Evolutionary conservation across 2,113 vertebrate genomes (phyloP).

Genomic region (Myanophis thanlyinensis): DNA sequence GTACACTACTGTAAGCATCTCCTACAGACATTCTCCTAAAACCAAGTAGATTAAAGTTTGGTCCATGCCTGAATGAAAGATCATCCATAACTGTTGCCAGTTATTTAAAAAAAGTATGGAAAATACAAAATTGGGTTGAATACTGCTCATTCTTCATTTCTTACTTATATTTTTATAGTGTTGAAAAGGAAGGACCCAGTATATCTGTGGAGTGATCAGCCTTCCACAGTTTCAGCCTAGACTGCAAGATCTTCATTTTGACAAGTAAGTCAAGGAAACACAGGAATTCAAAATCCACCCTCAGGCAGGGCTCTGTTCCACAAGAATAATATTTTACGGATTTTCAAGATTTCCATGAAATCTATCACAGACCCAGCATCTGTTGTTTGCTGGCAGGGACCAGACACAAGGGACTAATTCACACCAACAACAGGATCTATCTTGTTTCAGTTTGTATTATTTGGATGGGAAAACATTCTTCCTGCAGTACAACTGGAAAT

Average conservation of each 20-base stretch:
- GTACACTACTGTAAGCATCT: neutral
- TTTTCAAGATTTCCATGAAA: neutral
- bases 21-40: neutral
- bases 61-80: neutral
- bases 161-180: neutral
- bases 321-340: neutral
- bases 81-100: neutral
- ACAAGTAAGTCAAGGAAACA: neutral
- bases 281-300: neutral
- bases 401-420: neutral
- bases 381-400: neutral
- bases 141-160: neutral
- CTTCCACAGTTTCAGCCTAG: neutral
- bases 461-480: neutral
- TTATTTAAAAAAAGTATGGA: neutral
- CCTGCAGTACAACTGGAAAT: neutral
- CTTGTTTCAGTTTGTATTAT: neutral
- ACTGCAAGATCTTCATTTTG: neutral
- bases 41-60: neutral
- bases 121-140: neutral
- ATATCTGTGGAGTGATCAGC: neutral
- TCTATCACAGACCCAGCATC: slow-evolving; percentile 5
- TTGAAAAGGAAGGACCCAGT: neutral
- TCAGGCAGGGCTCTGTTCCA: neutral
- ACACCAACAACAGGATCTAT: neutral